Percentiles rank a stretch among this genome's conserved stretches.
Conservation (phyloP, 1,140 invertebrate genomes). For the Apis laboriosa region DNA sequence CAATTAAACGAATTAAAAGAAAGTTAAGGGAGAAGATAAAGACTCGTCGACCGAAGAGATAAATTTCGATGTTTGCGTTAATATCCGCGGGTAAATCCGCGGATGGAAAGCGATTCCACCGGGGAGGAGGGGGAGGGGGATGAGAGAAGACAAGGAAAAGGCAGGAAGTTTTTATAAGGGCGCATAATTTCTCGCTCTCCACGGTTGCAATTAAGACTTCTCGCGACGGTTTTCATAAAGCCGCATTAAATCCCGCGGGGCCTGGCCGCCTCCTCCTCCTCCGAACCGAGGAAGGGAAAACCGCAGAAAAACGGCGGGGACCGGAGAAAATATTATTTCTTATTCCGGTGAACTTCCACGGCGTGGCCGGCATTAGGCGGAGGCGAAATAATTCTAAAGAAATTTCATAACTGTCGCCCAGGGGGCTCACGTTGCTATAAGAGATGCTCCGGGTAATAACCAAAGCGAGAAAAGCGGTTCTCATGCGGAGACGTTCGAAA, state of each 20-base stretch:
- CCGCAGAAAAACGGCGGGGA: conserved; percentile 1
- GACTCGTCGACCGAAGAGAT: not conserved
- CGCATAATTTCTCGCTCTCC: conserved; percentile 67
- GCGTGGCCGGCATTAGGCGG: conserved; percentile 64
- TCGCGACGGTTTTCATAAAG: conserved; percentile 75
- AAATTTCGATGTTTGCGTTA: not conserved
- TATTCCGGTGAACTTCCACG: conserved; percentile 66
- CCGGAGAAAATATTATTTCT: conserved; percentile 76
- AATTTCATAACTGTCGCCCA: conserved; percentile 79
- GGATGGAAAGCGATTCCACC: not conserved
- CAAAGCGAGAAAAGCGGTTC: conserved; percentile 65
- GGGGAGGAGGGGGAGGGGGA: not conserved
- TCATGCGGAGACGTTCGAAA: conserved; percentile 55
- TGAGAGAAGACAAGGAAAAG: not conserved
- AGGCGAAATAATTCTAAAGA: conserved; percentile 78
- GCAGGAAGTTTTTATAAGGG: conserved; percentile 51
- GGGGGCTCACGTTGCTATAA: conserved; percentile 54
- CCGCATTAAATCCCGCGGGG: conserved; percentile 71
- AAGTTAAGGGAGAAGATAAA: not conserved
- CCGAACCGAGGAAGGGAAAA: not conserved
- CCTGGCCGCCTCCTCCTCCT: not conserved
- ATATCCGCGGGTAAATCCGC: conserved; percentile 10
- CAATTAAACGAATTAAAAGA: not conserved
- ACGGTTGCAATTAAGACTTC: conserved; percentile 74
- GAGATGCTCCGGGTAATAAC: conserved; percentile 64